phyloP scores from a whole-genome alignment of 2,797 vertebrate species.

The Huso huso region DNA sequence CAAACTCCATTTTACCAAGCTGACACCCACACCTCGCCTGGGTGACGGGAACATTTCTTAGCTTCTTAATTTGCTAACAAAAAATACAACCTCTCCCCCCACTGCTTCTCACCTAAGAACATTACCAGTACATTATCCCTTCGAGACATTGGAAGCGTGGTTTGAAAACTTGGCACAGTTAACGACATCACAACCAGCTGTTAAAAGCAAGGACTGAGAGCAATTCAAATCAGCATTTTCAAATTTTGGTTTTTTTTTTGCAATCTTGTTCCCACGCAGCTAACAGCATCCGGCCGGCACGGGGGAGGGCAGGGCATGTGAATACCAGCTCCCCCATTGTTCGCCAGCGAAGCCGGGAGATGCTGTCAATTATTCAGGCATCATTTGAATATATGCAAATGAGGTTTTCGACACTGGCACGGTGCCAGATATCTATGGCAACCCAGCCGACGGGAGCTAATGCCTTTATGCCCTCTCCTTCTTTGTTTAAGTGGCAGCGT shows the following conservation, averaged over 20 bases:
- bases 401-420: slow-evolving; percentile 46
- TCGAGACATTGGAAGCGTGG: too few relatives aligned
- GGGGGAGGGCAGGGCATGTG: slow-evolving; percentile 19
- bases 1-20: too few relatives aligned
- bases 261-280: slow-evolving; percentile 36
- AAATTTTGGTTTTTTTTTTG: not conserved
- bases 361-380: slow-evolving; percentile 65
- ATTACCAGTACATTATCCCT: too few relatives aligned
- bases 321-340: slow-evolving; percentile 42
- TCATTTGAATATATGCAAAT: slow-evolving; percentile 77
- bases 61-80: too few relatives aligned
- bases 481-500: slow-evolving; percentile 41
- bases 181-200: too few relatives aligned
- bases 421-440: slow-evolving; percentile 66
- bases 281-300: slow-evolving; percentile 19
- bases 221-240: slow-evolving; percentile 12
- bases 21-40: too few relatives aligned
- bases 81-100: too few relatives aligned
- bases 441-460: slow-evolving; percentile 53
- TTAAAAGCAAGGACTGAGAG: not conserved
- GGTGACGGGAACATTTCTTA: too few relatives aligned
- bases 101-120: too few relatives aligned
- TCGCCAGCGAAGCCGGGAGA: slow-evolving; percentile 40
- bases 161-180: too few relatives aligned
- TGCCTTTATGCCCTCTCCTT: slow-evolving; percentile 30